Percentiles rank a stretch among this genome's conserved stretches.
phyloP scores from a whole-genome alignment of 2,113 vertebrate species.

The Mormyrus iriodes region DNA sequence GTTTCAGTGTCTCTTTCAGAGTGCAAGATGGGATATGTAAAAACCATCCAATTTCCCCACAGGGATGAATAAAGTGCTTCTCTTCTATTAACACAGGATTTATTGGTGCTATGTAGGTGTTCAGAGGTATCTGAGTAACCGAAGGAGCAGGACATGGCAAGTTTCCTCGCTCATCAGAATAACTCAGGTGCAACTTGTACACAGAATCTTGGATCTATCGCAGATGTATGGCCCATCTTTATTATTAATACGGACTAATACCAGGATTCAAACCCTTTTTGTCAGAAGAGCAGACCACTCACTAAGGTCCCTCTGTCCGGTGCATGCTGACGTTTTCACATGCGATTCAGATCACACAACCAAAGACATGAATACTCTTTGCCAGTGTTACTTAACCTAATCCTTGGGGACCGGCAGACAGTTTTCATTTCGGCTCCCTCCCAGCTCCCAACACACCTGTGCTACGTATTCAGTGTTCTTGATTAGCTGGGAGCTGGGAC shows the following conservation, averaged over 20 bases:
- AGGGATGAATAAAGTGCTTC: neutral
- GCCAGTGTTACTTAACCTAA: neutral
- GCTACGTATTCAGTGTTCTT: neutral
- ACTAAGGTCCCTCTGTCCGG: neutral
- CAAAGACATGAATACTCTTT: neutral
- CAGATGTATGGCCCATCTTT: neutral
- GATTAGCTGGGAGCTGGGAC: no score
- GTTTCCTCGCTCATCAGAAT: neutral
- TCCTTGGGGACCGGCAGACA: neutral
- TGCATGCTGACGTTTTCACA: neutral
- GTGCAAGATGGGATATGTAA: neutral
- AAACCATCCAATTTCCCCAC: neutral
- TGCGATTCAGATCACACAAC: neutral
- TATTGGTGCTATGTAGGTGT: neutral
- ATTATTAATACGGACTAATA: neutral
- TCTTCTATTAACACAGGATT: neutral
- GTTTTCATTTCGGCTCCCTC: neutral
- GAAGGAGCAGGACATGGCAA: neutral
- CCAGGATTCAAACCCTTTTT: neutral
- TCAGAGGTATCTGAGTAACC: neutral
- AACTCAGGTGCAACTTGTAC: neutral
- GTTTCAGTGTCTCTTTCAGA: neutral
- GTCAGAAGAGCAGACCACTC: neutral
- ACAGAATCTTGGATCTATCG: neutral
- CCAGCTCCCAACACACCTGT: neutral